Percentiles rank a stretch among this genome's conserved stretches.
Conservation (phyloP, 2,113 vertebrate genomes). For the Peromyscus leucopus region DNA sequence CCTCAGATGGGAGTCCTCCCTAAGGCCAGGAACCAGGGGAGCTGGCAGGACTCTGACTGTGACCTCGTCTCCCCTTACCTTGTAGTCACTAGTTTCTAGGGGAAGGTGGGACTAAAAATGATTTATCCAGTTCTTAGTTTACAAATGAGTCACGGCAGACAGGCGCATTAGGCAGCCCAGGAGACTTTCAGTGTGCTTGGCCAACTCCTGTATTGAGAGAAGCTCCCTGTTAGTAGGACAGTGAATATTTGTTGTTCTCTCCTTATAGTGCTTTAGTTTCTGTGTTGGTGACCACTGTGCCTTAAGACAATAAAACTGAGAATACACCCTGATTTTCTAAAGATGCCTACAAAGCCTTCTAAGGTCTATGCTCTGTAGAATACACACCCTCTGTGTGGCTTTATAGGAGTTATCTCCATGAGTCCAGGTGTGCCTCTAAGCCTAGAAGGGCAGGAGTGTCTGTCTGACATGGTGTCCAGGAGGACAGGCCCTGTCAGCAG, state of each 20-base stretch:
- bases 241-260: background rate
- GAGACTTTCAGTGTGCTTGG: background rate
- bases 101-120: background rate
- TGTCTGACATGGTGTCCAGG: background rate
- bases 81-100: background rate
- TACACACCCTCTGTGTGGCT: background rate
- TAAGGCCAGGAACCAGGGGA: background rate
- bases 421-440: background rate
- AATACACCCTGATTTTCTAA: background rate
- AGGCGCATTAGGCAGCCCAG: background rate
- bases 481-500: background rate
- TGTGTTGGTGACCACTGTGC: background rate
- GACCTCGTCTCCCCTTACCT: background rate
- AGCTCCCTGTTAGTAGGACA: background rate
- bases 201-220: background rate
- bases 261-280: background rate
- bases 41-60: background rate
- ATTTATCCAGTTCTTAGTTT: background rate
- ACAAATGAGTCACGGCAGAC: background rate
- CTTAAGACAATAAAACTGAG: conserved; percentile 17
- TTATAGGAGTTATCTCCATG: background rate
- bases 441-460: background rate
- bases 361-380: background rate
- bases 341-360: background rate
- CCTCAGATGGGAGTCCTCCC: background rate